phyloP scores from a whole-genome alignment of 2,113 vertebrate species.

The Hoplias malabaricus region DNA sequence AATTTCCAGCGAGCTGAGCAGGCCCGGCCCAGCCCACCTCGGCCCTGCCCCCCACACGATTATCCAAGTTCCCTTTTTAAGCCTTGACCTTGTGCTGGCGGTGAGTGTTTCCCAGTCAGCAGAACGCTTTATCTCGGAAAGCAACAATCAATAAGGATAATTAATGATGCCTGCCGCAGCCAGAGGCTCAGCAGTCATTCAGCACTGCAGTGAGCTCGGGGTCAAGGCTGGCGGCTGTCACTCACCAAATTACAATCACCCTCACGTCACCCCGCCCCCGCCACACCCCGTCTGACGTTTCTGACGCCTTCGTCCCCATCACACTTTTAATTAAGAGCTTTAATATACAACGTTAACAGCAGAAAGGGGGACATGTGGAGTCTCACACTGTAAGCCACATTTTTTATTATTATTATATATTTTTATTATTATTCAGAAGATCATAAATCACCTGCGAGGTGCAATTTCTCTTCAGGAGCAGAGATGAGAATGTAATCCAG shows the following conservation, averaged over 20 bases:
- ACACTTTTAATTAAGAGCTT: slow-evolving; percentile 74
- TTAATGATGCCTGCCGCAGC: slow-evolving; percentile 99
- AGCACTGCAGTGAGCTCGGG: slow-evolving; percentile 94
- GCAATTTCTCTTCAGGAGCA: slow-evolving; percentile 62
- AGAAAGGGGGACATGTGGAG: neutral
- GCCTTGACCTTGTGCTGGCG: slow-evolving; percentile 94
- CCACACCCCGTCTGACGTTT: slow-evolving; percentile 72
- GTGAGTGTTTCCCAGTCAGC: slow-evolving; percentile 99
- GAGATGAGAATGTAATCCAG: slow-evolving; percentile 73
- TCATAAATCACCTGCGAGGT: slow-evolving; percentile 69
- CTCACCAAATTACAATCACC: slow-evolving; percentile 99
- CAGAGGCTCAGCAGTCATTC: slow-evolving; percentile 96
- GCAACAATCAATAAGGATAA: slow-evolving; percentile 99
- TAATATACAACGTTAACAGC: slow-evolving; percentile 75
- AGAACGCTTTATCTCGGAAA: slow-evolving; percentile 99
- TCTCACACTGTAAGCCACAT: slow-evolving; percentile 72
- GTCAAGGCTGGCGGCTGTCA: slow-evolving; percentile 96
- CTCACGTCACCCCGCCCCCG: slow-evolving; percentile 81
- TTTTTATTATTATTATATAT: slow-evolving; percentile 68
- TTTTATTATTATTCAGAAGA: slow-evolving; percentile 51
- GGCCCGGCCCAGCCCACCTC: slow-evolving; percentile 17
- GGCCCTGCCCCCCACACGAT: slow-evolving; percentile 71
- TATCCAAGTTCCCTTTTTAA: slow-evolving; percentile 87
- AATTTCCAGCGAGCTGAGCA: slow-evolving; percentile 46
- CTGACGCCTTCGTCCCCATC: slow-evolving; percentile 68